Evolutionary conservation across 2,888 invertebrate species (phyloP).

Genomic region (Myathropa florea): DNA sequence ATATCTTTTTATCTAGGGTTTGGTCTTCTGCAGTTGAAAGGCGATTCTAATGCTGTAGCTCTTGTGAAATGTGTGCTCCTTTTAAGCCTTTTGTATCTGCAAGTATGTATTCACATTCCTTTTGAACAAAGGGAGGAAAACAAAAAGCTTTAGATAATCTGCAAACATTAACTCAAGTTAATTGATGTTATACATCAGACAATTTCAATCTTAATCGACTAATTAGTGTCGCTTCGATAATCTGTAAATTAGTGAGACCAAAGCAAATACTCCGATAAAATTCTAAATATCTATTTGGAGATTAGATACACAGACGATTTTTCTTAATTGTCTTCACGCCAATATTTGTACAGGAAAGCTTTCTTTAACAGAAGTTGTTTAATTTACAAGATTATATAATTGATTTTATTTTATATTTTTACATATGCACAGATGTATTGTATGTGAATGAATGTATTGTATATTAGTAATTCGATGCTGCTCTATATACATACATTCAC

Average conservation of each 20-base stretch:
- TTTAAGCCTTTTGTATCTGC: conserved; percentile 46
- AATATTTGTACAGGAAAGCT: neutral
- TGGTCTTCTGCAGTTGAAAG: conserved; percentile 68
- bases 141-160: conserved; percentile 56
- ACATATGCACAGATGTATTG: neutral
- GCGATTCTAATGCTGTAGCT: conserved; percentile 54
- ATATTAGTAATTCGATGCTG: neutral
- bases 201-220: conserved; percentile 68
- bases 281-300: conserved; percentile 19
- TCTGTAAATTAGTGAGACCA: conserved; percentile 33
- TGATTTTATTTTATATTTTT: neutral
- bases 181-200: conserved; percentile 62
- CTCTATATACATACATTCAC: neutral
- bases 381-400: neutral
- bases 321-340: conserved; percentile 56
- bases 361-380: conserved; percentile 32
- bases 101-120: conserved; percentile 3
- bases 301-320: conserved; percentile 50
- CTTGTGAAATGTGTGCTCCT: conserved; percentile 49
- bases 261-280: conserved; percentile 42
- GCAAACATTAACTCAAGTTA: conserved; percentile 70
- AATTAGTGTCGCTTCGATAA: conserved; percentile 65
- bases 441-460: neutral
- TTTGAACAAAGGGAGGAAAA: conserved; percentile 11
- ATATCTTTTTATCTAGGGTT: conserved; percentile 69